A percentile compares a stretch with the other conserved stretches of the same genome.
Conservation (phyloP, 2,797 vertebrate species). For the Lepilemur ruficaudatus region DNA sequence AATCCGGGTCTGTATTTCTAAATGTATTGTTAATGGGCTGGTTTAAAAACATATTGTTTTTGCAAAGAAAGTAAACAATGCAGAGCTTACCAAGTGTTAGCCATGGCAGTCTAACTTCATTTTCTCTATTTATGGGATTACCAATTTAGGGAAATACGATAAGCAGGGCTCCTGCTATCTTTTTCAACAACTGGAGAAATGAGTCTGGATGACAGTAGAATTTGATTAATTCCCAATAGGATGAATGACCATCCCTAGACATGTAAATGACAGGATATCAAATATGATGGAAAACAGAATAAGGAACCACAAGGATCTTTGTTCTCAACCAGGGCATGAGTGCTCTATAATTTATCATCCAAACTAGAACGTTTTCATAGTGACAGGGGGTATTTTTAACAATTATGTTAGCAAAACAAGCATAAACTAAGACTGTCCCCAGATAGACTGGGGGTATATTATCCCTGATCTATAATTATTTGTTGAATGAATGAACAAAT, state of each 20-base stretch:
- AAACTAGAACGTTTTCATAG: background rate
- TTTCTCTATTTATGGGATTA: background rate
- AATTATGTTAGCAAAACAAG: background rate
- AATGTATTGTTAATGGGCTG: background rate
- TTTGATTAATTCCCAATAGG: background rate
- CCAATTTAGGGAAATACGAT: background rate
- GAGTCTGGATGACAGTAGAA: conserved; percentile 1
- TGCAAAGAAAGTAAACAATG: background rate
- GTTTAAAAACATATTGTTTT: background rate
- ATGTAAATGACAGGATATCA: background rate
- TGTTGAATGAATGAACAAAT: background rate
- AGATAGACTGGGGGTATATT: background rate
- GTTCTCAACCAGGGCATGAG: conserved; percentile 1
- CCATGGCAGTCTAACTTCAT: background rate
- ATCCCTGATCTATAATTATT: background rate
- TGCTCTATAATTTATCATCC: conserved; percentile 12
- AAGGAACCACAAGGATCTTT: background rate
- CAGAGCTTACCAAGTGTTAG: conserved; percentile 4
- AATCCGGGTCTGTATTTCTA: background rate
- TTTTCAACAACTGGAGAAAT: background rate
- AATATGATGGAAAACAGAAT: conserved; percentile 6
- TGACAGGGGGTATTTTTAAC: background rate
- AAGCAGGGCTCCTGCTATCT: background rate
- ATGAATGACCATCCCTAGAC: background rate
- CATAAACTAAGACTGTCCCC: background rate